A percentile compares a stretch with the other conserved stretches of the same genome.
Evolutionary conservation across 2,113 vertebrate species (phyloP).

Genomic region (Manacus vitellinus): DNA sequence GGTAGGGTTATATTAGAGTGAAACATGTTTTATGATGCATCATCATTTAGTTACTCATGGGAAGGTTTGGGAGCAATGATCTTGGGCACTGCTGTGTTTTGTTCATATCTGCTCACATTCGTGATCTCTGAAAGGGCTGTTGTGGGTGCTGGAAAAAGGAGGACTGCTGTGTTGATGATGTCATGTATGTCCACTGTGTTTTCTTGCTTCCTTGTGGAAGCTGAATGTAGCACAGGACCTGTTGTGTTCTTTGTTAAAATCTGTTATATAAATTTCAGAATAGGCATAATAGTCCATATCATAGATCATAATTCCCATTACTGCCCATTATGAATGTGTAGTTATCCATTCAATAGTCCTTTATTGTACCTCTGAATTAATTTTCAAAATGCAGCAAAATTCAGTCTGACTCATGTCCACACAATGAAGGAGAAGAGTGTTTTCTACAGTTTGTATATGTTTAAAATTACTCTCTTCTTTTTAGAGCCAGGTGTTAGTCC

Average conservation of each 20-base stretch:
- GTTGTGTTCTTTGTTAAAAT: background rate
- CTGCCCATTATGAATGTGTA: background rate
- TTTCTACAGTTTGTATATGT: background rate
- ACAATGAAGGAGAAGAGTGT: background rate
- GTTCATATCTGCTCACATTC: background rate
- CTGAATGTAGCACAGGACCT: background rate
- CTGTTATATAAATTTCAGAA: background rate
- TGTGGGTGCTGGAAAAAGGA: background rate
- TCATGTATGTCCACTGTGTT: background rate
- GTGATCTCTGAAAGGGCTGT: background rate
- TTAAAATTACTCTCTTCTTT: background rate
- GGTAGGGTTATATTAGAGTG: background rate
- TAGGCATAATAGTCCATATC: background rate
- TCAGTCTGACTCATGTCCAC: background rate
- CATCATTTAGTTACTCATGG: background rate
- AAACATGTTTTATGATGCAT: background rate
- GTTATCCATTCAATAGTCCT: background rate
- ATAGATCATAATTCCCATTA: background rate
- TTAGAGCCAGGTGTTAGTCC: background rate
- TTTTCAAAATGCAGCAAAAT: background rate
- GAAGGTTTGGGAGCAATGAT: background rate
- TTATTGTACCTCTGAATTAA: background rate
- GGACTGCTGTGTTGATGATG: background rate
- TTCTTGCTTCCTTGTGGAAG: background rate
- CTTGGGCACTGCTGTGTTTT: background rate